A percentile compares a stretch with the other conserved stretches of the same genome.
phyloP scores from a whole-genome alignment of 2,113 vertebrate species.

The Taurulus bubalis region DNA sequence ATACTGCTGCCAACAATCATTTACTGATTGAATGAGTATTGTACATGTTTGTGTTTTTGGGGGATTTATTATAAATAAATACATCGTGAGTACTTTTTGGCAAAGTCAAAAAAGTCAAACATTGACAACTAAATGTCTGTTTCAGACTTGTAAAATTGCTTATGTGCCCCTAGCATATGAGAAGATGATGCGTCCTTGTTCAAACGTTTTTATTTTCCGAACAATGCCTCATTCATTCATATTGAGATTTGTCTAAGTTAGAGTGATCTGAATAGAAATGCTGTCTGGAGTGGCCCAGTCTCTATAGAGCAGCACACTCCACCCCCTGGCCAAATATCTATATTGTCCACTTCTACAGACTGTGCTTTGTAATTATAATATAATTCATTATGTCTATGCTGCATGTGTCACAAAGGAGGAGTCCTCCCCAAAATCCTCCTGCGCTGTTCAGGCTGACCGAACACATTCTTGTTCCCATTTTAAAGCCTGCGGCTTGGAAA shows the following conservation, averaged over 20 bases:
- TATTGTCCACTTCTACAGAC: slow-evolving; percentile 86
- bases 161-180: slow-evolving; percentile 43
- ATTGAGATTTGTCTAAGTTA: slow-evolving; percentile 83
- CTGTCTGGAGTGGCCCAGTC: slow-evolving; percentile 77
- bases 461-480: slow-evolving; percentile 81
- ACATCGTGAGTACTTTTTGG: slow-evolving; percentile 16
- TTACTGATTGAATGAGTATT: slow-evolving; percentile 9
- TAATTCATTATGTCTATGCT: slow-evolving; percentile 88
- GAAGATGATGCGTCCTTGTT: slow-evolving; percentile 75
- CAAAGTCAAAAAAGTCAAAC: slow-evolving; percentile 27
- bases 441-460: slow-evolving; percentile 83
- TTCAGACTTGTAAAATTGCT: slow-evolving; percentile 46
- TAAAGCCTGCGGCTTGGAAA: slow-evolving; percentile 76
- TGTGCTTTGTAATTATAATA: slow-evolving; percentile 90
- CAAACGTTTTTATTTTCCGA: slow-evolving; percentile 80
- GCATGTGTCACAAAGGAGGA: slow-evolving; percentile 83
- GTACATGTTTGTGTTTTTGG: not conserved
- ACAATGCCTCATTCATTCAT: slow-evolving; percentile 81
- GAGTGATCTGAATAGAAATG: slow-evolving; percentile 81
- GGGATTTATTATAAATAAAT: slow-evolving; percentile 13
- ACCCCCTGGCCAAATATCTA: slow-evolving; percentile 85
- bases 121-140: slow-evolving; percentile 24
- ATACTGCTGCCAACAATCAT: slow-evolving; percentile 3
- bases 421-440: slow-evolving; percentile 82
- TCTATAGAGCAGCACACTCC: slow-evolving; percentile 82